Evolutionary conservation across 2,113 vertebrate species (phyloP).

Genomic region (Propithecus coquereli): DNA sequence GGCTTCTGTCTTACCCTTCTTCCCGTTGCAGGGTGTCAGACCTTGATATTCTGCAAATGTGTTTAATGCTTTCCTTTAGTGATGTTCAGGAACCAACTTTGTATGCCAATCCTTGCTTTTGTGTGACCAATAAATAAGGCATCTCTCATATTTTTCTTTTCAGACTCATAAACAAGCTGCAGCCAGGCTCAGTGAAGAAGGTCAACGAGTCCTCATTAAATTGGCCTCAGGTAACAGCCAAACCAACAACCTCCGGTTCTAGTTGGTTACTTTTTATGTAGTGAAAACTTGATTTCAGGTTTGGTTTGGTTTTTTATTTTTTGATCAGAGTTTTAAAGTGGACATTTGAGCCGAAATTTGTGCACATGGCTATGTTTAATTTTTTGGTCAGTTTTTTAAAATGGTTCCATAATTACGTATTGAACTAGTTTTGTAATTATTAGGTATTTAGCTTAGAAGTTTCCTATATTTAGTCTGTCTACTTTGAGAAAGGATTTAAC

Average conservation of each 20-base stretch:
- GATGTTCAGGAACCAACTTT: not conserved
- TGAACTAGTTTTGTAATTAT: not conserved
- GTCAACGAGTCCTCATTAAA: slow-evolving; percentile 95
- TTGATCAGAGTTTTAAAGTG: not conserved
- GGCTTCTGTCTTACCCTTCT: not conserved
- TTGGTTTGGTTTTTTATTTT: not conserved
- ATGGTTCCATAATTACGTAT: not conserved
- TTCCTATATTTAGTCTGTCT: not conserved
- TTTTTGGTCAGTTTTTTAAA: not conserved
- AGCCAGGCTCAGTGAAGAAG: slow-evolving; percentile 94
- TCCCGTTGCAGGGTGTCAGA: not conserved
- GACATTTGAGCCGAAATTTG: not conserved
- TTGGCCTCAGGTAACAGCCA: slow-evolving; percentile 94
- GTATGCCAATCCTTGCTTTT: not conserved
- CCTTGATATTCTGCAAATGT: not conserved
- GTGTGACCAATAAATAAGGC: not conserved
- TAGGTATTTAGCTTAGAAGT: not conserved
- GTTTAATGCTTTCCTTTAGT: not conserved
- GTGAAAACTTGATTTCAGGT: not conserved
- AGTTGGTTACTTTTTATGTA: not conserved
- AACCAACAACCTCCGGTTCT: not conserved
- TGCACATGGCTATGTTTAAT: not conserved
- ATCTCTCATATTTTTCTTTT: slow-evolving; percentile 59
- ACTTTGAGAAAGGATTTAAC: not conserved
- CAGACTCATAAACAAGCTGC: slow-evolving; percentile 96